Base-by-base conservation (phyloP, 2,888 invertebrate species). In the Athrips mouffetella region DNA sequence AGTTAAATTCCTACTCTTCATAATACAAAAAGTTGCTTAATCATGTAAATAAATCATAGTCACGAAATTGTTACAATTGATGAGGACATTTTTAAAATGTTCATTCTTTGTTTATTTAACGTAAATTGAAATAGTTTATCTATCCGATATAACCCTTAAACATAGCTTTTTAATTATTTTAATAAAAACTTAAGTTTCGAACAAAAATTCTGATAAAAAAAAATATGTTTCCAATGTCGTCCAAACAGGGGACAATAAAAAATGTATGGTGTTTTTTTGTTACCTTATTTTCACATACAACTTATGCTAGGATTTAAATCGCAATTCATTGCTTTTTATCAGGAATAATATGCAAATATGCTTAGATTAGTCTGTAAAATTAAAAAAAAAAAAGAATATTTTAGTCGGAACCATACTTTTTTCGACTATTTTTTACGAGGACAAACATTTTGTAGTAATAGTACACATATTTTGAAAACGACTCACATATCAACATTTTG, bases 111-210 rank as follows among this genome's bases (percentile, higher is more conserved):
- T 44, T 44, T 44, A 48, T 33, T 42, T 44, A 42, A 35, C 33
- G 33, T 50, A 41, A 50, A 40, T 46, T 46, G 30, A 45, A 30
- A 50, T 45, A 50, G 46, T 46, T 47, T 46, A 45, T 41, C 45
- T n/a, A 31, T 35, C 25, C 13, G 10, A 30, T 40, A 13, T 46
- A 41, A 50, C 29, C 45, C 20, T 23, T 40, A 29, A 40, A 50
- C 31, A 33, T 50, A 40, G 49, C 40, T 46, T 50, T 46, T 46
- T 41, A 45, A 25, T 50, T 37, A 18, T 46, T 23, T 30, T 50
- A 46, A 23, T 39, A 21, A 50, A 30, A 40, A 31, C 37, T 45
- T 41, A 45, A 46, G 45, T 45, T 45, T 41, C 1, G 13, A 25
- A 40, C 13, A 46, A 41, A 40, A 46, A 46, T 23, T 31, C 27